A percentile compares a stretch with the other conserved stretches of the same genome.
These are phyloP conservation scores for Micromussa lordhowensis DNA, from an alignment of 92 coral and sea anemone species.

Conservation along the genomic window DNA sequence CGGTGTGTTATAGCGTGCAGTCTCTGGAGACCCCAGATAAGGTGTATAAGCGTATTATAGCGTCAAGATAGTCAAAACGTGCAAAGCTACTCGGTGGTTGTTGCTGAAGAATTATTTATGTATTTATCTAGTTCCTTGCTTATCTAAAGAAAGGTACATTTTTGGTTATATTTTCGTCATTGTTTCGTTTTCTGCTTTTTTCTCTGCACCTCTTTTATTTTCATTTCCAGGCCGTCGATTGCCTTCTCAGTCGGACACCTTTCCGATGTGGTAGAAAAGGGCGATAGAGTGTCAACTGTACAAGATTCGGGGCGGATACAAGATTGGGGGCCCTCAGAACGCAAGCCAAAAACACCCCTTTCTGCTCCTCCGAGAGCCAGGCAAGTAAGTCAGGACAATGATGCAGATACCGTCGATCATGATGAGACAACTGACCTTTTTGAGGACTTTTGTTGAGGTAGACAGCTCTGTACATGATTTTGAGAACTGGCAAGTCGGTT, in stretches of 20 bases:
- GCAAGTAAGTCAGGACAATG: not conserved
- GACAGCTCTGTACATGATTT: not conserved
- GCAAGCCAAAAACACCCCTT: not conserved
- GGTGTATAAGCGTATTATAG: no score
- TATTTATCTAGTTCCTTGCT: not conserved
- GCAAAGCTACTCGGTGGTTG: no score
- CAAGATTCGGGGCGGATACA: constrained; percentile 9
- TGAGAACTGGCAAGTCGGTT: not conserved
- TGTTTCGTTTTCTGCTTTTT: not conserved
- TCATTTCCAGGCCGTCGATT: constrained; percentile 7
- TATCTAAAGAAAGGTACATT: not conserved
- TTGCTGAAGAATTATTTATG: no score
- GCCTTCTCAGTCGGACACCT: constrained; percentile 6
- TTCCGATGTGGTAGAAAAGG: constrained; percentile 9
- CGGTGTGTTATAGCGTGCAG: no score
- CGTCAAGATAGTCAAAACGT: no score
- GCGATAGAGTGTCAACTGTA: not conserved
- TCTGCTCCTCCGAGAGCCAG: not conserved
- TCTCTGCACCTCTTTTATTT: not conserved
- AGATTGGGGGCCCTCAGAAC: not conserved
- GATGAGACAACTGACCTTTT: no score
- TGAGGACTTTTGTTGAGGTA: no score
- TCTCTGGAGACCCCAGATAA: no score
- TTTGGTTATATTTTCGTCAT: not conserved
- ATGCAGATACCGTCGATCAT: not conserved